These are phyloP conservation scores for Gorsachius goisagi DNA, from an alignment of 2,113 vertebrate genomes.

Conservation along the genomic window DNA sequence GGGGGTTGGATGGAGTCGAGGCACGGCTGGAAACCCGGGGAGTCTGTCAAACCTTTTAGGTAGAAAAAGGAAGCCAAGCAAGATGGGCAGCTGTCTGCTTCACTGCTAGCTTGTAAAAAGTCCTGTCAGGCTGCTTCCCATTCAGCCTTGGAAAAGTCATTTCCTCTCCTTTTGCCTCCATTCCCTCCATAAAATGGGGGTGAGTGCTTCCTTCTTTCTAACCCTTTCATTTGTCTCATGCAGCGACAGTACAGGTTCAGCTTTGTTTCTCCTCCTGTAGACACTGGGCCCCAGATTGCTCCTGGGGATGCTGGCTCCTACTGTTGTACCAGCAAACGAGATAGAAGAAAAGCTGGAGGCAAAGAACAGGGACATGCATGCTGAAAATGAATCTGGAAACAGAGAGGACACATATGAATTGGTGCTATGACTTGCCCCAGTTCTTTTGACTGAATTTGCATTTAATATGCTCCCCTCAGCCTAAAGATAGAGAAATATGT, in stretches of 20 bases:
- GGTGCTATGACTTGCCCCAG: not conserved
- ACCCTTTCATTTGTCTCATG: not conserved
- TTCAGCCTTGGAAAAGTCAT: not conserved
- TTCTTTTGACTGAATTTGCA: not conserved
- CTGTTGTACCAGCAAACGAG: not conserved
- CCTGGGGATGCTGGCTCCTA: not conserved
- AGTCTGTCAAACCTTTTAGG: not conserved
- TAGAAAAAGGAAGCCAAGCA: not conserved
- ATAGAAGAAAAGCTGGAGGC: not conserved
- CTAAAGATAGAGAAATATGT: not conserved
- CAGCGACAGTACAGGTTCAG: fast-evolving
- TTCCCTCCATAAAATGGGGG: not conserved
- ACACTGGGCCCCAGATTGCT: not conserved
- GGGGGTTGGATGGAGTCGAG: not conserved
- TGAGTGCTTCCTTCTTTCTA: not conserved
- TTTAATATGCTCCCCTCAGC: not conserved
- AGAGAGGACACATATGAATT: not conserved
- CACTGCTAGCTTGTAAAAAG: not conserved
- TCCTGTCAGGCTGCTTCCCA: not conserved
- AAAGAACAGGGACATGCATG: not conserved
- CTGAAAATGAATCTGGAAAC: not conserved
- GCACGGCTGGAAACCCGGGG: not conserved
- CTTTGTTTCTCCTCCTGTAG: not conserved
- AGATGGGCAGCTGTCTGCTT: not conserved
- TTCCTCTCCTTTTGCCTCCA: not conserved